These are phyloP conservation scores for Rhamnusium bicolor DNA, from an alignment of 2,888 invertebrate species.

Conservation along the genomic window DNA sequence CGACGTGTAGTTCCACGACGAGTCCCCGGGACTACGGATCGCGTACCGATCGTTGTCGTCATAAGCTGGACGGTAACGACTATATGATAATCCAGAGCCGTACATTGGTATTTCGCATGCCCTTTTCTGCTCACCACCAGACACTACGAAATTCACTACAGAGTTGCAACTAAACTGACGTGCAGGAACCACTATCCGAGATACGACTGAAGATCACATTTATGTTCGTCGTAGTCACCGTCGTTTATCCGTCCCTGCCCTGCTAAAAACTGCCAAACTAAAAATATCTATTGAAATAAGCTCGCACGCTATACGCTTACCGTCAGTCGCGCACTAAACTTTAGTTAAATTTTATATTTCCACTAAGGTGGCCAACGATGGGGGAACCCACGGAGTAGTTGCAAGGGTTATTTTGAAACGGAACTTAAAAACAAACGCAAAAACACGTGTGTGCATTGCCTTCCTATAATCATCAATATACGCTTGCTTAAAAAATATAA, in stretches of 20 bases:
- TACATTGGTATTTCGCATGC: constrained; percentile 58
- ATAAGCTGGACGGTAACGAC: constrained; percentile 65
- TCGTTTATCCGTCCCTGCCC: constrained; percentile 62
- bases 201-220: constrained; percentile 56
- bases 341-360: constrained; percentile 38
- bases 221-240: constrained; percentile 51
- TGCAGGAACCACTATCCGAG: constrained; percentile 58
- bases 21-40: constrained; percentile 45
- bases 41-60: constrained; percentile 58
- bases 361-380: constrained; percentile 16
- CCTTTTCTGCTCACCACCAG: constrained; percentile 22
- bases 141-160: constrained; percentile 15
- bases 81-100: constrained; percentile 63
- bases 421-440: constrained; percentile 32
- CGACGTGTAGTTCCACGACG: constrained; percentile 51
- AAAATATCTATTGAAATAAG: constrained; percentile 73
- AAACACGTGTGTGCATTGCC: constrained; percentile 5
- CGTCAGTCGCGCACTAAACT: constrained; percentile 56
- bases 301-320: constrained; percentile 58
- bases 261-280: constrained; percentile 81
- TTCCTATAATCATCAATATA: not conserved
- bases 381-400: not conserved
- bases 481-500: not conserved
- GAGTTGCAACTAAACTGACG: constrained; percentile 46
- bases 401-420: constrained; percentile 24